Conservation (phyloP, 2,113 vertebrate genomes). For the Paramormyrops kingsleyae region DNA sequence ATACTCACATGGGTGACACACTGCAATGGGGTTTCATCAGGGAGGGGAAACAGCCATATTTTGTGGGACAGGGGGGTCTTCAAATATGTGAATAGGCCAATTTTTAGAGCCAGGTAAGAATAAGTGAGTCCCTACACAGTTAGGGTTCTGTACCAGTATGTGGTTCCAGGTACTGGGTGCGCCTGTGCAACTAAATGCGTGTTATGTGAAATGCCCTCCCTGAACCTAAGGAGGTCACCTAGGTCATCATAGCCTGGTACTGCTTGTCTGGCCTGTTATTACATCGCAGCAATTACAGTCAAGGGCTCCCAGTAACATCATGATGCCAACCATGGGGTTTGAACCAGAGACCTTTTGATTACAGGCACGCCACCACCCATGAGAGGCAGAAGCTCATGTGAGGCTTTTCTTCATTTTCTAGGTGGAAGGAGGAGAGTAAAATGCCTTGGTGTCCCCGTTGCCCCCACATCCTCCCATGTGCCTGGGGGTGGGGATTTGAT, state of each 20-base stretch:
- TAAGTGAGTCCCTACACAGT: neutral
- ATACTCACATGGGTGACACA: neutral
- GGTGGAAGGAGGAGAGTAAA: neutral
- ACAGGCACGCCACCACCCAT: neutral
- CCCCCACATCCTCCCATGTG: neutral
- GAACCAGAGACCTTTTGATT: neutral
- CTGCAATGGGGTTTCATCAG: neutral
- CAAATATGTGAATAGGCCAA: neutral
- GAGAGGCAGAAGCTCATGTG: neutral
- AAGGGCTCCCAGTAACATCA: neutral
- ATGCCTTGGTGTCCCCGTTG: neutral
- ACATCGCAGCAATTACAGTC: neutral
- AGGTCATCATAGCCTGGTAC: neutral
- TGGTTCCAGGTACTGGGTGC: neutral
- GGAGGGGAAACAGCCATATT: neutral
- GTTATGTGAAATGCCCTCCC: neutral
- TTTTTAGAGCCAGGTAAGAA: constrained; percentile 6
- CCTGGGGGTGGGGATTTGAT: neutral
- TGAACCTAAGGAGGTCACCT: neutral
- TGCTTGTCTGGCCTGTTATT: neutral
- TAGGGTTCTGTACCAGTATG: neutral
- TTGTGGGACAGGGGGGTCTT: too few relatives aligned
- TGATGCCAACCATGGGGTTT: neutral
- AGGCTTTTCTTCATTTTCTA: neutral
- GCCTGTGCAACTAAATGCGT: neutral